Evolutionary conservation across 1,140 invertebrate genomes (phyloP), one percentile per base, ranked within the genome.

Genomic region (Trichomalopsis sarcophagae): DNA sequence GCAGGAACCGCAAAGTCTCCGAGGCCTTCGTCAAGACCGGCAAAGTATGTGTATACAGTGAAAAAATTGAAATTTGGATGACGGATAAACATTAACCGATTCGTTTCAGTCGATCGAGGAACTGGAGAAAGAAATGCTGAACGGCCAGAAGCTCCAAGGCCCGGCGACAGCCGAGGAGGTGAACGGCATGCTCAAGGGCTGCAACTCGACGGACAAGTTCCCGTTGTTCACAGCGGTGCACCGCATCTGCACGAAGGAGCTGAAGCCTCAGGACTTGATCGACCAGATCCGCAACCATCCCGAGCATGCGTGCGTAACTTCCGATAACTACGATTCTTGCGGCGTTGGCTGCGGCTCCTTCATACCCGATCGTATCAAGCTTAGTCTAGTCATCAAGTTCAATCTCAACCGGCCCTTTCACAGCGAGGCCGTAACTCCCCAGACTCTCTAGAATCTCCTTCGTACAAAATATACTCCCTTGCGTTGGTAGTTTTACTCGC

Each of bases 151-250:
- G 87, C 94, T 97, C 27, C 97, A 98, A 92, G 97, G 97, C 44
- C 97, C 97, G 21, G 94, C 96, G 69, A 97, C 97, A n/a, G 97
- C 97, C 6, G 94, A 94, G 47, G 97, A 98, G 93, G 96, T 98
- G 0, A 94, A 96, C 88, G 93, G 92, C 81, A 95, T 96, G 95
- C 90, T 97, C 4, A 94, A 95, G 89, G 89, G 87, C 7, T 95
- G 94, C 88, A 94, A 94, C 73, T 92, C 95, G 90, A 94, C 94
- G 88, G 94, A 96, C 3, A 96, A 96, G 88, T 97, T 97, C 90
- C 97, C 97, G 13, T 89, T 97, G 36, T 97, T 97, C 89, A 95
- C 95, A 9, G 95, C 96, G 21, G 94, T 97, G 27, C 95, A 97
- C 90, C 94, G 94, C 86, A 96, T 97, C 86, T 97, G 96, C 89